These are phyloP conservation scores for Sericinus montela DNA, from an alignment of 2,888 invertebrate species.

Conservation along the genomic window DNA sequence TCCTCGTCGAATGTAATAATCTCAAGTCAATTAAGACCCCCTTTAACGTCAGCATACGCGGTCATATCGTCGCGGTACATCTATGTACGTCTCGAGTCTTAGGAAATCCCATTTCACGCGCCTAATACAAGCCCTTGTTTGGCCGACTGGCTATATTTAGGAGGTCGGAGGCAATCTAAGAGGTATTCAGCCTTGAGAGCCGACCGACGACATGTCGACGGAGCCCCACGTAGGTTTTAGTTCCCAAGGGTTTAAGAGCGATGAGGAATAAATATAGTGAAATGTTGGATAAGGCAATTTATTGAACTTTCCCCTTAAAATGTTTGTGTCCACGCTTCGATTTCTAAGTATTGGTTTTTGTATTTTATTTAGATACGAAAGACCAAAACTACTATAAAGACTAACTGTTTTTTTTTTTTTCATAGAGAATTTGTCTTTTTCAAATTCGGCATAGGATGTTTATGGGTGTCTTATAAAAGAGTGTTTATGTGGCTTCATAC, in stretches of 20 bases:
- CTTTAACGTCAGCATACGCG: conserved; percentile 29
- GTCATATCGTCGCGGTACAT: conserved; percentile 26
- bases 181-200: conserved; percentile 62
- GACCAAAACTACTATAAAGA: too few relatives aligned
- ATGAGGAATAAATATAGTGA: conserved; percentile 29
- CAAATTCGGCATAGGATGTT: too few relatives aligned
- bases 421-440: too few relatives aligned
- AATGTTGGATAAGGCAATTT: conserved; percentile 36
- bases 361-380: too few relatives aligned
- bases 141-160: conserved; percentile 62
- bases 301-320: background rate
- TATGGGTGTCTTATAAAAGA: too few relatives aligned
- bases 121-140: conserved; percentile 65
- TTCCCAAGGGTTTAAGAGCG: conserved; percentile 55
- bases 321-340: too few relatives aligned
- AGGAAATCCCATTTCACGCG: conserved; percentile 56
- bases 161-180: conserved; percentile 68
- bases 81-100: conserved; percentile 29
- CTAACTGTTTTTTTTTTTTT: too few relatives aligned
- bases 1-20: conserved; percentile 37
- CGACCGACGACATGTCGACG: conserved; percentile 51
- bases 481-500: too few relatives aligned
- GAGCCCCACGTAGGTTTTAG: conserved; percentile 59
- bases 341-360: too few relatives aligned
- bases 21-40: conserved; percentile 45